phyloP scores from a whole-genome alignment of 2,113 vertebrate genomes.

The Mesoclemmys tuberculata region DNA sequence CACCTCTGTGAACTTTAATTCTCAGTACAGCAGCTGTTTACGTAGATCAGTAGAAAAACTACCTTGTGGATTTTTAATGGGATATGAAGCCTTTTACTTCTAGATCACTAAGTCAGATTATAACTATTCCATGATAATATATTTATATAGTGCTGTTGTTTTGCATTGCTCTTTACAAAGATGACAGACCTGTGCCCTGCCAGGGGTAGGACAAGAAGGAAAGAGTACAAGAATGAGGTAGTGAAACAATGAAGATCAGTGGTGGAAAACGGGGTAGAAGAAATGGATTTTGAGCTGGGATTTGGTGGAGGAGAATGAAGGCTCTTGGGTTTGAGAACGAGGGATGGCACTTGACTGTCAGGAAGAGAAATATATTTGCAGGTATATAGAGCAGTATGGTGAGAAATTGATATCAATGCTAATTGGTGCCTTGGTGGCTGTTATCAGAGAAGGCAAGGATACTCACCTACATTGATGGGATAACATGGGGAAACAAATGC shows the following conservation, averaged over 20 bases:
- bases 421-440: background rate
- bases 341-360: background rate
- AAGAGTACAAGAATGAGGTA: background rate
- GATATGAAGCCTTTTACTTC: background rate
- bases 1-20: background rate
- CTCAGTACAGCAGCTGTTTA: background rate
- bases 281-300: background rate
- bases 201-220: background rate
- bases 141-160: background rate
- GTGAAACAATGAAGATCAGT: background rate
- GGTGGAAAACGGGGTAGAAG: background rate
- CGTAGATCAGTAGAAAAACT: background rate
- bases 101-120: background rate
- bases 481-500: background rate
- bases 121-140: background rate
- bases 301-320: background rate
- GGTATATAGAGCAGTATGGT: background rate
- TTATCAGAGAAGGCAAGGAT: constrained; percentile 7
- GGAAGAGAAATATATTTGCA: background rate
- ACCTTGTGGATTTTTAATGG: background rate
- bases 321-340: background rate
- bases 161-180: background rate
- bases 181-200: background rate
- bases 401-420: background rate
- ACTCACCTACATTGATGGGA: background rate